Evolutionary conservation across 1,140 invertebrate genomes (phyloP).

Genomic region (Ceratosolen fusciceps): DNA sequence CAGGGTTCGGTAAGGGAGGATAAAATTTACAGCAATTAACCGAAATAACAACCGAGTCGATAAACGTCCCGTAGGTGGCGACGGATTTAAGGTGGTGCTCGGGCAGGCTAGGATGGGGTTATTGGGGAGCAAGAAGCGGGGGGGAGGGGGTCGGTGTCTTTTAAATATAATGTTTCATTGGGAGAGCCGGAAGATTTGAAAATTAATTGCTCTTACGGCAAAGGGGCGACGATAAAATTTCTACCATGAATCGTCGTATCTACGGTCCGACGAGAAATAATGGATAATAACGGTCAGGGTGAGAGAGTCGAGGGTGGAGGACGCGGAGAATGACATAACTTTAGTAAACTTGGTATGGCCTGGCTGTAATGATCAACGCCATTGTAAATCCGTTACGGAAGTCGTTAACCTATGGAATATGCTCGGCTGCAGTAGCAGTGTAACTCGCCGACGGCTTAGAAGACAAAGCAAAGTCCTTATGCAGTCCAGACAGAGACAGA

Average conservation of each 20-base stretch:
- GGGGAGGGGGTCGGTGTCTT: not conserved
- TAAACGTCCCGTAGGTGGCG: slow-evolving; percentile 15
- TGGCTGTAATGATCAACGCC: slow-evolving; percentile 33
- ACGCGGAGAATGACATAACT: slow-evolving; percentile 23
- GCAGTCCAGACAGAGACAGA: not conserved
- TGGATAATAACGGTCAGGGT: slow-evolving; percentile 37
- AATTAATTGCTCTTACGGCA: slow-evolving; percentile 35
- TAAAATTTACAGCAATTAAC: slow-evolving; percentile 34
- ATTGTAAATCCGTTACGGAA: slow-evolving; percentile 36
- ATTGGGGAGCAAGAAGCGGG: too few species aligned
- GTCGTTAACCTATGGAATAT: slow-evolving; percentile 36
- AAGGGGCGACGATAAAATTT: slow-evolving; percentile 34
- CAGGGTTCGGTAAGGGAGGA: not conserved
- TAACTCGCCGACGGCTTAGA: not conserved
- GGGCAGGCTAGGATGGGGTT: too few species aligned
- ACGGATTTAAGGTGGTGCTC: not conserved
- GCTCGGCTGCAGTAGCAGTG: not conserved
- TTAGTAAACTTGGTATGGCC: slow-evolving; percentile 30
- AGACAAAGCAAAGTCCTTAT: slow-evolving; percentile 18
- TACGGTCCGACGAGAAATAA: slow-evolving; percentile 32
- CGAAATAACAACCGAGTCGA: slow-evolving; percentile 12
- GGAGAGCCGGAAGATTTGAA: slow-evolving; percentile 7
- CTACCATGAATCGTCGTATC: not conserved
- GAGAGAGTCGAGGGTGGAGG: not conserved
- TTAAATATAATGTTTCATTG: slow-evolving; percentile 38